Evolutionary conservation across 1,140 invertebrate genomes (phyloP), one percentile per base, ranked within the genome.

Genomic region (Trialeurodes vaporariorum): DNA sequence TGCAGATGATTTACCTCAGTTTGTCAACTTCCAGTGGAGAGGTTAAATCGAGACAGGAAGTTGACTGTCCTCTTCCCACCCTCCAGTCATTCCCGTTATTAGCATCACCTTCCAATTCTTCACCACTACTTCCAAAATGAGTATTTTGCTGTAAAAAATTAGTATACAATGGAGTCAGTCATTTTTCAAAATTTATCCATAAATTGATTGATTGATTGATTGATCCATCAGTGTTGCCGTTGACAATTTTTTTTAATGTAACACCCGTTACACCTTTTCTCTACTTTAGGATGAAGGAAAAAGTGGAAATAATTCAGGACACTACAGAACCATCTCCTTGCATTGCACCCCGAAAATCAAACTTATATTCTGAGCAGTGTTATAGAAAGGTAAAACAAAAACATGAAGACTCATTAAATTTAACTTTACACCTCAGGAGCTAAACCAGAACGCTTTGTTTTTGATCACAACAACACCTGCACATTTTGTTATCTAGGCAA

Each of bases 11-110:
- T 63, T 69, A 78, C 73, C 76, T 73, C 17, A 77, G 69, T 68
- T 74, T 76, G 59, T 79, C 76, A 25, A 74, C 69, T 65, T 77
- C 77, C 60, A 68, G 69, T 59, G 76, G 78, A 75, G 80, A 80
- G 66, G 83, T 85, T 64, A 88, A 75, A 75, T 89, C 87, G 0
- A 88, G 78, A 73, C 86, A 88, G 9, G 86, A 87, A 21, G 85
- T 86, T 61, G 86, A 88, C 73, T 87, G 85, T 2, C 85, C 85
- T 59, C 85, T 72, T 67, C 34, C 70, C 70, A 27, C 63, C 60
- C 62, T 69, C 67, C 40, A 9, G 11, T 58, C 22, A 58, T 65
- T n/a, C 59, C 59, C 17, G 63, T 25, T 17, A 67, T 65, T 26
- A 60, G 66, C 26, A 68, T 67, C 23, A 67, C 63, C 12, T 66